phyloP scores from a whole-genome alignment of 2,888 invertebrate species.

The Ectemnius continuus region DNA sequence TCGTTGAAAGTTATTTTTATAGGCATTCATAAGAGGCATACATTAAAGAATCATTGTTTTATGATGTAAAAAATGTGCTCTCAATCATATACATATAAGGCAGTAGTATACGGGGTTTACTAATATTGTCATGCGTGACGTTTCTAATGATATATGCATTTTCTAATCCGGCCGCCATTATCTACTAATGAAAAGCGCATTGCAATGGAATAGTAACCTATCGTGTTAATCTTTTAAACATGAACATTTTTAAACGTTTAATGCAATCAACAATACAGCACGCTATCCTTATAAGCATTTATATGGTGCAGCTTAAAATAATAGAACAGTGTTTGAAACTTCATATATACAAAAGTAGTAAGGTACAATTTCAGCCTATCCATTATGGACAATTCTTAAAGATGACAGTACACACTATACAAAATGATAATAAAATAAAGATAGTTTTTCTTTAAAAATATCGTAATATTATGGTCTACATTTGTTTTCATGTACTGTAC shows the following conservation, averaged over 20 bases:
- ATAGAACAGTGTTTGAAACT: slow-evolving; percentile 39
- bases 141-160: too few species aligned
- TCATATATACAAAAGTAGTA: slow-evolving; percentile 48
- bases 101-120: too few species aligned
- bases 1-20: slow-evolving; percentile 35
- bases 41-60: slow-evolving; percentile 22
- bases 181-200: slow-evolving; percentile 24
- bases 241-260: slow-evolving; percentile 53
- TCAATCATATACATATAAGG: too few species aligned
- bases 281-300: slow-evolving; percentile 36
- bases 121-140: too few species aligned
- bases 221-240: slow-evolving; percentile 52
- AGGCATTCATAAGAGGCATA: slow-evolving; percentile 27
- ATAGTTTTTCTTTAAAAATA: slow-evolving; percentile 50
- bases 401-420: slow-evolving; percentile 49
- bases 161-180: slow-evolving; percentile 7
- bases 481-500: slow-evolving; percentile 41
- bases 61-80: slow-evolving; percentile 29
- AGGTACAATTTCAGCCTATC: slow-evolving; percentile 40
- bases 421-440: slow-evolving; percentile 60
- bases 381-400: slow-evolving; percentile 43
- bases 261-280: slow-evolving; percentile 47
- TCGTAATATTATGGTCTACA: slow-evolving; percentile 28
- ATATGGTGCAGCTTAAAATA: slow-evolving; percentile 33
- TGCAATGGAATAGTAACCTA: slow-evolving; percentile 30